phyloP scores from a whole-genome alignment of 2,888 invertebrate species.

The Brenthis daphne region DNA sequence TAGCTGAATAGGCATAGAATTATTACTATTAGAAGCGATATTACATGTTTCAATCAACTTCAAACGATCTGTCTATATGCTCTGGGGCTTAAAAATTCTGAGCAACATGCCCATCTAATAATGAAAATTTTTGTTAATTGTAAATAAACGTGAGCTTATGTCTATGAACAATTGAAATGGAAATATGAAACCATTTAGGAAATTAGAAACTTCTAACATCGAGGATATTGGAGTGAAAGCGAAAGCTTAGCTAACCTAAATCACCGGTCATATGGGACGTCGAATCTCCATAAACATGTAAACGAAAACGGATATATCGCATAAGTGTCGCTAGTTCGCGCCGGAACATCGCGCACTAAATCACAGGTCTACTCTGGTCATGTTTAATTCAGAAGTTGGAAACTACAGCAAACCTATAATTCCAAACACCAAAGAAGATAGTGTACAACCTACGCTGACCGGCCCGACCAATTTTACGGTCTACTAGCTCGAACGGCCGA shows the following conservation, averaged over 20 bases:
- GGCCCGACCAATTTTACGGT: conserved; percentile 77
- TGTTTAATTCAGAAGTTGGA: conserved; percentile 75
- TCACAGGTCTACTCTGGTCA: conserved; percentile 67
- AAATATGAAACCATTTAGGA: neutral
- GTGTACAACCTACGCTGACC: conserved; percentile 56
- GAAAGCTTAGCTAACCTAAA: conserved; percentile 2
- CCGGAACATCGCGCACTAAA: conserved; percentile 67
- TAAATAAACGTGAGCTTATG: no score
- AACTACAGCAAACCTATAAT: conserved; percentile 60
- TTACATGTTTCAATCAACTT: conserved; percentile 9
- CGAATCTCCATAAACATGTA: conserved; percentile 50
- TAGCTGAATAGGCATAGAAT: conserved; percentile 44
- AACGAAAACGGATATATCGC: conserved; percentile 63
- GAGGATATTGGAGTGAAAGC: neutral
- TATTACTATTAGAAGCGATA: conserved; percentile 33
- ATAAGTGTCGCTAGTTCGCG: conserved; percentile 57
- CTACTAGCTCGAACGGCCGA: conserved; percentile 70
- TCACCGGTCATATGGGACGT: conserved; percentile 15
- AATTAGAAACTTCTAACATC: neutral
- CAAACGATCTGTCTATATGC: conserved; percentile 1
- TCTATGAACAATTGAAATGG: neutral
- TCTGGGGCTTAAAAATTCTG: neutral
- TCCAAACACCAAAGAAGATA: conserved; percentile 69
- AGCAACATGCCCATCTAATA: no score
- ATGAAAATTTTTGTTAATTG: no score